A percentile compares a stretch with the other conserved stretches of the same genome.
phyloP scores from a whole-genome alignment of 2,797 vertebrate genomes.

The Gadopsis marmoratus region DNA sequence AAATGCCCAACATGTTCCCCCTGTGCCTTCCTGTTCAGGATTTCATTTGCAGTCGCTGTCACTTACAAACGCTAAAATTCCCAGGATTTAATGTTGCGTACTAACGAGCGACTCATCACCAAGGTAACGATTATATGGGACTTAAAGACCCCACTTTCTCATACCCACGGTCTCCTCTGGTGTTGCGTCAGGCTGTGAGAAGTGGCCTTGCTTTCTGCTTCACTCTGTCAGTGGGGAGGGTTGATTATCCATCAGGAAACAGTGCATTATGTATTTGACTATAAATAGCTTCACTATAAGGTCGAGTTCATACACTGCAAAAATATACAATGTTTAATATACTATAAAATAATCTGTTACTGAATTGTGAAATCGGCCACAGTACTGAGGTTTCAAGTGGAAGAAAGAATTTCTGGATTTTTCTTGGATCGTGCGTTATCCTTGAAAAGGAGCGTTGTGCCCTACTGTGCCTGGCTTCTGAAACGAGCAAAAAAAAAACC shows the following conservation, averaged over 20 bases:
- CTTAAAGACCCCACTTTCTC: slow-evolving; percentile 43
- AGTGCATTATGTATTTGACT: slow-evolving; percentile 7
- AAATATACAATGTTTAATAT: neutral
- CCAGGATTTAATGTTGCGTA: slow-evolving; percentile 2
- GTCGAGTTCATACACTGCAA: neutral
- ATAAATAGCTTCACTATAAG: neutral
- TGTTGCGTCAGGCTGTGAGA: slow-evolving; percentile 16
- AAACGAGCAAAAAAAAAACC: neutral
- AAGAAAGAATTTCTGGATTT: neutral
- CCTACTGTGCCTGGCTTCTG: neutral
- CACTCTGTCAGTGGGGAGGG: neutral
- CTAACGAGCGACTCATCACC: slow-evolving; percentile 47
- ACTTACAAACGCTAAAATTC: neutral
- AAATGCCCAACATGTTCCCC: neutral
- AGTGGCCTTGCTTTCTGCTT: slow-evolving; percentile 14
- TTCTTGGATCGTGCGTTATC: neutral
- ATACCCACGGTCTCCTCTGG: slow-evolving; percentile 20
- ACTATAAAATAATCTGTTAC: neutral
- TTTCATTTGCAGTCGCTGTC: slow-evolving; percentile 13
- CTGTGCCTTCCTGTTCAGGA: neutral
- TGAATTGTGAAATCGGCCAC: neutral
- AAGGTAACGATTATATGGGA: slow-evolving; percentile 48
- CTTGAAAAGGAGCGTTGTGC: neutral
- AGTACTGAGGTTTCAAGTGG: neutral
- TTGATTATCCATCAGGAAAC: slow-evolving; percentile 14